Evolutionary conservation across 2,797 vertebrate genomes (phyloP).

Genomic region (Helarctos malayanus): DNA sequence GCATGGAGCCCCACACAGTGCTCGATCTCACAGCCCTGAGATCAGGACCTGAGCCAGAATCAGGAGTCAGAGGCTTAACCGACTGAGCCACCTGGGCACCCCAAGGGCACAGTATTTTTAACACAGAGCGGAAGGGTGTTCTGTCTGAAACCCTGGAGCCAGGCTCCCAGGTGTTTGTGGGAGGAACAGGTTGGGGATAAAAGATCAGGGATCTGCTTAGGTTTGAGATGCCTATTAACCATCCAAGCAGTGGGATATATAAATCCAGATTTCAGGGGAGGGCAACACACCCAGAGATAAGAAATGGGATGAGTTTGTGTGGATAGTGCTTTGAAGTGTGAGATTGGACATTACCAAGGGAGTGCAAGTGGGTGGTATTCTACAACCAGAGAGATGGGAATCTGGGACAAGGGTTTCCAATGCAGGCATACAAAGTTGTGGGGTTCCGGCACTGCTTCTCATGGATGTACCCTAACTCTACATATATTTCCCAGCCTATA

Average conservation of each 20-base stretch:
- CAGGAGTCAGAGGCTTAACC: not conserved
- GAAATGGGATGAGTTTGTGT: accelerated
- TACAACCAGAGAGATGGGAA: accelerated
- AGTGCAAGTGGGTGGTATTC: accelerated
- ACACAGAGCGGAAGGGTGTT: not conserved
- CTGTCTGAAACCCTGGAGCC: not conserved
- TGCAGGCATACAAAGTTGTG: accelerated
- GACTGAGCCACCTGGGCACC: not conserved
- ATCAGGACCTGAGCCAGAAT: not conserved
- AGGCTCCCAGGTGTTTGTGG: accelerated
- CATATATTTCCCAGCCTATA: accelerated
- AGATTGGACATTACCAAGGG: not conserved
- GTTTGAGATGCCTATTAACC: not conserved
- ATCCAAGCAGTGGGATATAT: accelerated
- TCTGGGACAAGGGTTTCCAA: not conserved
- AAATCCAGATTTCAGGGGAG: not conserved
- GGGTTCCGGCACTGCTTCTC: not conserved
- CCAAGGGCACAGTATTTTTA: not conserved
- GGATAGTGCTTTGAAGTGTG: not conserved
- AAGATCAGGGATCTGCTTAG: too few species aligned
- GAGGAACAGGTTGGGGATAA: not conserved
- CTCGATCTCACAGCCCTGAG: not conserved
- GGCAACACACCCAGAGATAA: not conserved
- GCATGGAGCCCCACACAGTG: not conserved
- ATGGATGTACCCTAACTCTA: not conserved